Evolutionary conservation across 2,888 invertebrate species (phyloP).

Genomic region (Gymnosoma rotundatum): DNA sequence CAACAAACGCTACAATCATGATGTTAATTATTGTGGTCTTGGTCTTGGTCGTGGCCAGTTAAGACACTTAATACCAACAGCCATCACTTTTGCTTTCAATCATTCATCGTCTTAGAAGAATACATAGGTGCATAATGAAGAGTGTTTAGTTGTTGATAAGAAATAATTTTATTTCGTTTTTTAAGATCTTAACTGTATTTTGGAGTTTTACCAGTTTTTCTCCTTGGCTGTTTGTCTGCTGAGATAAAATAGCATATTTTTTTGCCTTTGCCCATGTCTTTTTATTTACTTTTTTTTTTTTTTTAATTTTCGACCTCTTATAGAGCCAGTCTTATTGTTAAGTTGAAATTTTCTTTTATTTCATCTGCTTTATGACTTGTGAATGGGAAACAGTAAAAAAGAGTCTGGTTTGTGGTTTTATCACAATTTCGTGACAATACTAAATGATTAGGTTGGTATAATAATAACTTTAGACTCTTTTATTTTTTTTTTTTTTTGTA

Average conservation of each 20-base stretch:
- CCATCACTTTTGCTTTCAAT: conserved; percentile 64
- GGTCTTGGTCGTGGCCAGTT: conserved; percentile 24
- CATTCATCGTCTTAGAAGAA: neutral
- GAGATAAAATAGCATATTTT: conserved; percentile 30
- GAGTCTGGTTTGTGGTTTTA: neutral
- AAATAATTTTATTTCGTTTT: neutral
- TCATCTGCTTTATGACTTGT: conserved; percentile 33
- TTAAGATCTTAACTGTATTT: neutral
- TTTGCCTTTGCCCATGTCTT: neutral
- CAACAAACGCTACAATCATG: neutral
- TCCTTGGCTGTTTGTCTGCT: neutral
- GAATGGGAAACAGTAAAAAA: conserved; percentile 24
- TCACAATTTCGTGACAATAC: neutral
- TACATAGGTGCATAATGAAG: neutral
- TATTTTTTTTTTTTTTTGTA: neutral
- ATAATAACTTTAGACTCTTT: neutral
- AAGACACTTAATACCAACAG: conserved; percentile 23
- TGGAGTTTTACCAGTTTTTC: conserved; percentile 46
- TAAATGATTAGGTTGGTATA: neutral
- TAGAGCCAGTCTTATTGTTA: conserved; percentile 20
- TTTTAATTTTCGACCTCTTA: conserved; percentile 45
- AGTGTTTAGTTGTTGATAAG: neutral
- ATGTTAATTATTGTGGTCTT: neutral
- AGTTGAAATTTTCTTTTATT: neutral
- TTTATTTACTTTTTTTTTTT: conserved; percentile 10